These are phyloP conservation scores for Lamellibrachia columna DNA, from an alignment of 2,888 invertebrate genomes.

Conservation along the genomic window DNA sequence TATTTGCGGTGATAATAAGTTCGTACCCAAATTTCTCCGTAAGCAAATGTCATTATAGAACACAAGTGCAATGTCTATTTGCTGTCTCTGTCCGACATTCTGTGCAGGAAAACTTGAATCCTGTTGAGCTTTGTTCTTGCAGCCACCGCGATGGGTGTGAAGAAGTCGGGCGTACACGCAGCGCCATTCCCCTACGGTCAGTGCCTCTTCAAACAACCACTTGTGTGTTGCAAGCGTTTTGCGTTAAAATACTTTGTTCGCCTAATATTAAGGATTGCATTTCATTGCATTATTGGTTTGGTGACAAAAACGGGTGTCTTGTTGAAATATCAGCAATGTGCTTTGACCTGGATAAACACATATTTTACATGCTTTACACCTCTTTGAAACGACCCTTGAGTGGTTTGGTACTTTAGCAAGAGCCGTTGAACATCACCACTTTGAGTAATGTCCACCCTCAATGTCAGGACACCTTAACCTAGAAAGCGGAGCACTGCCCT, in stretches of 20 bases:
- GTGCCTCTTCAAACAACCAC: background rate
- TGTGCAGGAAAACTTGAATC: background rate
- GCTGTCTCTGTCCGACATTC: background rate
- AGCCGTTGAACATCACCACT: background rate
- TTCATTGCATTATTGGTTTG: background rate
- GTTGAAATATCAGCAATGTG: background rate
- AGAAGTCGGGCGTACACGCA: background rate
- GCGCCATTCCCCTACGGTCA: conserved; percentile 1
- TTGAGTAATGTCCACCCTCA: background rate
- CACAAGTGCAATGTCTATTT: background rate
- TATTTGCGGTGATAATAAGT: background rate
- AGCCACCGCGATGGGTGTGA: background rate
- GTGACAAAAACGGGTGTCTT: background rate
- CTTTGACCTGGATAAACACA: background rate
- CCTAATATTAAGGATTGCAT: no score
- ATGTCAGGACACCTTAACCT: background rate
- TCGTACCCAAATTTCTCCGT: background rate
- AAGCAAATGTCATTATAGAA: background rate
- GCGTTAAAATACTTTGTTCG: background rate
- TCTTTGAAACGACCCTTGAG: background rate
- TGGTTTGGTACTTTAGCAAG: background rate
- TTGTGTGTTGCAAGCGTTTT: background rate
- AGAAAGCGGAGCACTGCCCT: background rate
- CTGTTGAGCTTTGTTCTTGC: background rate
- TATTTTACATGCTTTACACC: background rate